phyloP scores from a whole-genome alignment of 2,797 vertebrate genomes.

The Cuniculus paca region DNA sequence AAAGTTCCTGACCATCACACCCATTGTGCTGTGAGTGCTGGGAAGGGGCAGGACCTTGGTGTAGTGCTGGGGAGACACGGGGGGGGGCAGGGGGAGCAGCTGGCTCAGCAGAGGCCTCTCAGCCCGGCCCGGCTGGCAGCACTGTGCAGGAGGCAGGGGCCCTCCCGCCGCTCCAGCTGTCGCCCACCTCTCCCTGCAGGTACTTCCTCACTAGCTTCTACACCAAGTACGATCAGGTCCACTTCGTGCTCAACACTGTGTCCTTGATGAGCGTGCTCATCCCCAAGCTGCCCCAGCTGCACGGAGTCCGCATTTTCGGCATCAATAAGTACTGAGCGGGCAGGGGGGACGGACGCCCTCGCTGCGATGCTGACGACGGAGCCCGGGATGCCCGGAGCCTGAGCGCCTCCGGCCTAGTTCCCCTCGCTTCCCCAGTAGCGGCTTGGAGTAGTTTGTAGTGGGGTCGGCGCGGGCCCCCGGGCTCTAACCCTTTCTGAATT shows the following conservation, averaged over 20 bases:
- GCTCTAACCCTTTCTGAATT: conserved; percentile 65
- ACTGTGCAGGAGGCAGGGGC: neutral
- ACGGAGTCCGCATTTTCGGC: conserved; percentile 97
- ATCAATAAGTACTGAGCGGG: conserved; percentile 97
- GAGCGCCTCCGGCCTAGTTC: conserved; percentile 79
- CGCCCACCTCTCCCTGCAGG: conserved; percentile 86
- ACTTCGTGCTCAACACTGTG: conserved; percentile 97
- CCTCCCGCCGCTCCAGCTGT: neutral
- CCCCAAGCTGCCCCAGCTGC: conserved; percentile 98
- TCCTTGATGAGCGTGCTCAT: conserved; percentile 95
- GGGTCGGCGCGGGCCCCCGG: conserved; percentile 57
- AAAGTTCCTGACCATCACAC: conserved; percentile 99
- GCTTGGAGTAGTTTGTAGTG: conserved; percentile 81
- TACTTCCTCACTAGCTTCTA: conserved; percentile 99
- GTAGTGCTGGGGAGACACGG: neutral
- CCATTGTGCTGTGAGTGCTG: conserved; percentile 96
- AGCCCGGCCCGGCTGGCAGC: neutral
- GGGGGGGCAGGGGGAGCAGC: neutral
- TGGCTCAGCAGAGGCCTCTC: neutral
- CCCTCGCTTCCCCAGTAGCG: conserved; percentile 66
- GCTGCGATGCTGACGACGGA: conserved; percentile 70
- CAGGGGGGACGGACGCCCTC: conserved; percentile 48
- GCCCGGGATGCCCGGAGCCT: conserved; percentile 73
- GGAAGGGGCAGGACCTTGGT: neutral
- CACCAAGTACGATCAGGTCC: conserved; percentile 96